These are phyloP conservation scores for Papilio aristodemus DNA, from an alignment of 1,140 invertebrate genomes.

Conservation along the genomic window DNA sequence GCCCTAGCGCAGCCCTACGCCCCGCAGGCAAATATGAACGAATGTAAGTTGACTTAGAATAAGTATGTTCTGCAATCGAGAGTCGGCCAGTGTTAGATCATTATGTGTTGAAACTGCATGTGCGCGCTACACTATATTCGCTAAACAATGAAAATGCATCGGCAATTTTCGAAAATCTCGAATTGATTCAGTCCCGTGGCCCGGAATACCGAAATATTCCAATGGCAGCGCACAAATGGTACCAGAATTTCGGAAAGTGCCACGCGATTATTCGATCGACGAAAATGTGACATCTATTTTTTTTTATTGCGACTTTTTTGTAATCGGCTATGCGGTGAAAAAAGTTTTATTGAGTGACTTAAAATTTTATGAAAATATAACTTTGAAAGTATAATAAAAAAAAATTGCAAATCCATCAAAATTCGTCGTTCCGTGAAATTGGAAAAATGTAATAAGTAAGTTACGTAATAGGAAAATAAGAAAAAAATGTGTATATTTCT, in stretches of 20 bases:
- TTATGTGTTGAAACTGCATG: slow-evolving; percentile 79
- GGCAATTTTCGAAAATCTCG: slow-evolving; percentile 62
- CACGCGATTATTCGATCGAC: slow-evolving; percentile 42
- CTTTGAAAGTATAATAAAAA: slow-evolving; percentile 29
- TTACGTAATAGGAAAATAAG: slow-evolving; percentile 52
- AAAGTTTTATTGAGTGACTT: slow-evolving; percentile 35
- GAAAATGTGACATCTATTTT: slow-evolving; percentile 58
- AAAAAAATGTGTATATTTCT: slow-evolving; percentile 53
- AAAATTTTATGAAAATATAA: slow-evolving; percentile 13
- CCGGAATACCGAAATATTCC: slow-evolving; percentile 37
- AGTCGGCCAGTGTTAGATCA: slow-evolving; percentile 79
- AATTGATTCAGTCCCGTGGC: slow-evolving; percentile 45
- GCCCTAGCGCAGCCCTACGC: slow-evolving; percentile 72
- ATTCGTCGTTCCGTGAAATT: slow-evolving; percentile 58
- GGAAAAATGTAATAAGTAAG: slow-evolving; percentile 60
- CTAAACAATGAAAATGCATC: slow-evolving; percentile 70
- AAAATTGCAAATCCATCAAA: slow-evolving; percentile 45
- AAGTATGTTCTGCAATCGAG: slow-evolving; percentile 80
- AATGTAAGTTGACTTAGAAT: slow-evolving; percentile 81
- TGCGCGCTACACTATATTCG: slow-evolving; percentile 62
- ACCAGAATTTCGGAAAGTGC: slow-evolving; percentile 43
- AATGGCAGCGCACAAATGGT: slow-evolving; percentile 45
- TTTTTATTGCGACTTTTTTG: slow-evolving; percentile 31
- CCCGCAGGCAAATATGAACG: slow-evolving; percentile 80
- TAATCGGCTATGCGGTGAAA: slow-evolving; percentile 15